Evolutionary conservation across 2,113 vertebrate genomes (phyloP).

Genomic region (Passer montanus): DNA sequence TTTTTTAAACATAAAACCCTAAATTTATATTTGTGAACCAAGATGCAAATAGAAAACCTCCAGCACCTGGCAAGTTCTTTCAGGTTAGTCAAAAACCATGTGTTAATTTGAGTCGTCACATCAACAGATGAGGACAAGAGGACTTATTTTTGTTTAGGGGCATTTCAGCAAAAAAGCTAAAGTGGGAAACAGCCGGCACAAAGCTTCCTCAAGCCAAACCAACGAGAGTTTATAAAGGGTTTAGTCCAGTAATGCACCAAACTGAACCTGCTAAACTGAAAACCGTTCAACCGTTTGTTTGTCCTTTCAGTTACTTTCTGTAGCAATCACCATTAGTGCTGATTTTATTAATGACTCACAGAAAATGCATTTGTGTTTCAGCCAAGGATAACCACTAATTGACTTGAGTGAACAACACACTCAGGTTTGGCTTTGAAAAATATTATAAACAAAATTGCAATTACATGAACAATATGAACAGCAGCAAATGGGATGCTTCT

Average conservation of each 20-base stretch:
- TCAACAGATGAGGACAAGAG: constrained; percentile 69
- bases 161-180: constrained; percentile 72
- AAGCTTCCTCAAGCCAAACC: constrained; percentile 52
- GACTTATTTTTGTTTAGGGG: constrained; percentile 73
- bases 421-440: neutral
- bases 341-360: constrained; percentile 62
- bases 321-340: constrained; percentile 15
- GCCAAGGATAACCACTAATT: neutral
- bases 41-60: constrained; percentile 90
- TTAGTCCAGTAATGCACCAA: constrained; percentile 26
- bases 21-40: constrained; percentile 72
- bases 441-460: neutral
- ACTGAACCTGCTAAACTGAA: constrained; percentile 38
- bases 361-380: constrained; percentile 38
- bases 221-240: constrained; percentile 40
- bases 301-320: constrained; percentile 65
- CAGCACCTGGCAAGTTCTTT: constrained; percentile 83
- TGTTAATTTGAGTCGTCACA: constrained; percentile 74
- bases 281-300: constrained; percentile 61
- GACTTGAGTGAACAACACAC: neutral
- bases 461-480: neutral
- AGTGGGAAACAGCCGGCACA: constrained; percentile 48
- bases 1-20: constrained; percentile 76
- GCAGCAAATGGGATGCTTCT: neutral
- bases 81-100: constrained; percentile 82